Percentiles rank a stretch among this genome's conserved stretches.
These are phyloP conservation scores for Acanthisitta chloris DNA, from an alignment of 2,113 vertebrate species.

Conservation along the genomic window DNA sequence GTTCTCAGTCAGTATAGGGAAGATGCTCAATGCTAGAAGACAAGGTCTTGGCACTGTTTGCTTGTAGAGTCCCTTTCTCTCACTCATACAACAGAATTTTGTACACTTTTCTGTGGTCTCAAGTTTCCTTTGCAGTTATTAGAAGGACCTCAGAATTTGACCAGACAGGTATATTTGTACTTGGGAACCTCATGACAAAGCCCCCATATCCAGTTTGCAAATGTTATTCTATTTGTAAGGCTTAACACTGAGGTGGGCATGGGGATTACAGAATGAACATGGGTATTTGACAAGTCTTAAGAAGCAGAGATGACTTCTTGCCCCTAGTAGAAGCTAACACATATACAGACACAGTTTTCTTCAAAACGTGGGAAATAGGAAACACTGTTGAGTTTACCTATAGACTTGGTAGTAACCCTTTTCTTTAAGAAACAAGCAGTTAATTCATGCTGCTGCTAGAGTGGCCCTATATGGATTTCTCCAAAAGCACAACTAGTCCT, in stretches of 20 bases:
- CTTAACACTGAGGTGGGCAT: background rate
- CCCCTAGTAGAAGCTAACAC: background rate
- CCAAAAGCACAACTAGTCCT: background rate
- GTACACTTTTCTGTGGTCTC: background rate
- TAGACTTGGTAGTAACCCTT: background rate
- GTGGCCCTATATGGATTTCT: background rate
- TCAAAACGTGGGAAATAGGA: background rate
- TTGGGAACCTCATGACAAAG: background rate
- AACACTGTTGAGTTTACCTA: background rate
- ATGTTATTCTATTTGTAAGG: background rate
- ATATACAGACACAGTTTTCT: background rate
- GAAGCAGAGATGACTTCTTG: background rate
- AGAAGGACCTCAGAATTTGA: background rate
- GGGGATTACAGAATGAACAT: background rate
- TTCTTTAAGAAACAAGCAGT: background rate
- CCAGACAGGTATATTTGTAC: background rate
- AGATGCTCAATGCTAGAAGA: background rate
- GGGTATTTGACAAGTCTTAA: background rate
- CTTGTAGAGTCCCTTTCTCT: background rate
- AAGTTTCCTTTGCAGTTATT: background rate
- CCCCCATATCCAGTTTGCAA: background rate
- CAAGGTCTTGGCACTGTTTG: background rate
- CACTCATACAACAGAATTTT: background rate
- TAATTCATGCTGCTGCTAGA: background rate
- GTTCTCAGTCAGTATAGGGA: accelerated